A percentile compares a stretch with the other conserved stretches of the same genome.
Evolutionary conservation across 1,140 invertebrate genomes (phyloP).

Genomic region (Amyelois transitella): DNA sequence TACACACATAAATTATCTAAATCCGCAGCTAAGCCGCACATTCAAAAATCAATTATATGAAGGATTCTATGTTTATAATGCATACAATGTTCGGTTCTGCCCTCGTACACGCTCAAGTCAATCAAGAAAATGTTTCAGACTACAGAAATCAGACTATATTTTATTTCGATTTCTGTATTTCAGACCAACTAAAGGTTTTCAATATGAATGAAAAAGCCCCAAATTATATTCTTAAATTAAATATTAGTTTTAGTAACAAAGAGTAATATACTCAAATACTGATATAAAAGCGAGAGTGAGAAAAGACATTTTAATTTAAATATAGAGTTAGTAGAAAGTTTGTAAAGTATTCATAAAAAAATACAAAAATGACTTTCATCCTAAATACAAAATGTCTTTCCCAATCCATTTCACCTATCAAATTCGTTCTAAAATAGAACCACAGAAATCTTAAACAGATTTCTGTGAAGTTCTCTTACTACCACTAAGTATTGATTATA

Average conservation of each 20-base stretch:
- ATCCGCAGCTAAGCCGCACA: conserved; percentile 16
- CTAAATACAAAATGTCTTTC: neutral
- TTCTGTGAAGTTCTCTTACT: too few relatives aligned
- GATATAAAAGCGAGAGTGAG: neutral
- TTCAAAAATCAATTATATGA: neutral
- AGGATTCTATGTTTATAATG: too few relatives aligned
- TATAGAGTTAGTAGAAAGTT: neutral
- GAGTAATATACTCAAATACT: neutral
- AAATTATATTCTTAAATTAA: neutral
- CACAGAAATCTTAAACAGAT: too few relatives aligned
- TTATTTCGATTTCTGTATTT: too few relatives aligned
- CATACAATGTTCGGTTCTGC: neutral
- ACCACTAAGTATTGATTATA: too few relatives aligned
- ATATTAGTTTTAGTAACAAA: neutral
- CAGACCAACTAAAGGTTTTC: too few relatives aligned
- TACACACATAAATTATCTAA: conserved; percentile 8
- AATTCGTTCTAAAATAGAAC: neutral
- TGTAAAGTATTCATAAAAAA: neutral
- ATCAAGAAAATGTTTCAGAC: neutral
- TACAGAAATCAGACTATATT: too few relatives aligned
- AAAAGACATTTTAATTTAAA: neutral
- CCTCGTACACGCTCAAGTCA: neutral
- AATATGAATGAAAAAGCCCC: neutral
- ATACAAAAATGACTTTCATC: neutral
- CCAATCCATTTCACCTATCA: neutral